These are phyloP conservation scores for Nomada ruficornis DNA, from an alignment of 2,888 invertebrate genomes.

Conservation along the genomic window DNA sequence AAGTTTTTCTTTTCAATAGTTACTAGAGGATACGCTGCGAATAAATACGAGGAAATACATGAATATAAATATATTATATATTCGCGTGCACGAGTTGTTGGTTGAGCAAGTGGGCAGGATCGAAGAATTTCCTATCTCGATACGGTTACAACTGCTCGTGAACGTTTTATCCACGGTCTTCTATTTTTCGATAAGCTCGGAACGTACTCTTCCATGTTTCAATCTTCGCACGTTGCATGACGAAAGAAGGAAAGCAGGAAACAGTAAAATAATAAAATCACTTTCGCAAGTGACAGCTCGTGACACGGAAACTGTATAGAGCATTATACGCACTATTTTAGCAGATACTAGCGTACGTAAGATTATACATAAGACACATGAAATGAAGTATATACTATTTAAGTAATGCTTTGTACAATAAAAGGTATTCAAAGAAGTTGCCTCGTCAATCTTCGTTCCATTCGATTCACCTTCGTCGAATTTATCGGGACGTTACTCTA, in stretches of 20 bases:
- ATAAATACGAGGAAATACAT: constrained; percentile 55
- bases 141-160: background rate
- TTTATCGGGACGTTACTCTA: too few species aligned
- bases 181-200: background rate
- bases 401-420: constrained; percentile 84
- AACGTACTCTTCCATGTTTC: background rate
- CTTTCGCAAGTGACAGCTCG: constrained; percentile 73
- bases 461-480: constrained; percentile 23
- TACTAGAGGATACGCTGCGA: constrained; percentile 62
- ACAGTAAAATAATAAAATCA: constrained; percentile 18
- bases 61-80: constrained; percentile 56
- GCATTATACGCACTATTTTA: constrained; percentile 79
- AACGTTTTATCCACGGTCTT: background rate
- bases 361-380: constrained; percentile 70
- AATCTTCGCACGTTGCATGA: background rate
- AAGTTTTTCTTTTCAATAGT: constrained; percentile 64
- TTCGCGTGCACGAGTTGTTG: constrained; percentile 70
- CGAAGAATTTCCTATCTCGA: background rate
- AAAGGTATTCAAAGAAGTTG: constrained; percentile 79
- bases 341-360: constrained; percentile 76
- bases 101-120: constrained; percentile 51
- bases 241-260: too few species aligned
- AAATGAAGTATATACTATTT: constrained; percentile 81
- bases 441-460: constrained; percentile 50
- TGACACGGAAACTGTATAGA: constrained; percentile 77